Evolutionary conservation across 2,113 vertebrate species (phyloP).

Genomic region (Prinia subflava): DNA sequence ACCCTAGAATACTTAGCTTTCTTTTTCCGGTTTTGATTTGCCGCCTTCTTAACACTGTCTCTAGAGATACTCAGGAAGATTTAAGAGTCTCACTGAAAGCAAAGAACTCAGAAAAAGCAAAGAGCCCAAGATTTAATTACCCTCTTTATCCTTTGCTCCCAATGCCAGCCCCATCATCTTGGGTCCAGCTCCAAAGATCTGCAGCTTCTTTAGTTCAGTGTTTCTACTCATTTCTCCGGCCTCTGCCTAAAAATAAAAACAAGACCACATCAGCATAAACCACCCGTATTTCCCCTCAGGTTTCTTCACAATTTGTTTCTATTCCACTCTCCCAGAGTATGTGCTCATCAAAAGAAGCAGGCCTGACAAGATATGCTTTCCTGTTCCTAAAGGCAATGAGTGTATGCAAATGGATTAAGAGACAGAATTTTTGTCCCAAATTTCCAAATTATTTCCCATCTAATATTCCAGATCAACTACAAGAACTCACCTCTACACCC

Average conservation of each 20-base stretch:
- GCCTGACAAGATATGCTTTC: not conserved
- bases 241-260: slow-evolving; percentile 67
- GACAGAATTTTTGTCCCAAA: not conserved
- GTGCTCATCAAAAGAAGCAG: not conserved
- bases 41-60: not conserved
- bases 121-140: slow-evolving; percentile 53
- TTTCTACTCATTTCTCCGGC: slow-evolving; percentile 78
- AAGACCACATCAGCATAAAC: slow-evolving; percentile 37
- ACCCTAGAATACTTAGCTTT: not conserved
- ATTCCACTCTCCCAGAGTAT: not conserved
- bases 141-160: slow-evolving; percentile 81
- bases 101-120: not conserved
- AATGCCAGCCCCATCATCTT: slow-evolving; percentile 89
- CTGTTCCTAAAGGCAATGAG: not conserved
- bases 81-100: not conserved
- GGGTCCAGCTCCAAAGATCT: slow-evolving; percentile 88
- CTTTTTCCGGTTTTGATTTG: not conserved
- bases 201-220: slow-evolving; percentile 89
- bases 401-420: not conserved
- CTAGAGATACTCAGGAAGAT: not conserved
- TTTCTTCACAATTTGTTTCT: not conserved
- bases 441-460: not conserved
- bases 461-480: not conserved
- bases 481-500: not conserved
- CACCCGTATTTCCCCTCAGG: not conserved